phyloP scores from a whole-genome alignment of 2,888 invertebrate species.

The Portevinia maculata region DNA sequence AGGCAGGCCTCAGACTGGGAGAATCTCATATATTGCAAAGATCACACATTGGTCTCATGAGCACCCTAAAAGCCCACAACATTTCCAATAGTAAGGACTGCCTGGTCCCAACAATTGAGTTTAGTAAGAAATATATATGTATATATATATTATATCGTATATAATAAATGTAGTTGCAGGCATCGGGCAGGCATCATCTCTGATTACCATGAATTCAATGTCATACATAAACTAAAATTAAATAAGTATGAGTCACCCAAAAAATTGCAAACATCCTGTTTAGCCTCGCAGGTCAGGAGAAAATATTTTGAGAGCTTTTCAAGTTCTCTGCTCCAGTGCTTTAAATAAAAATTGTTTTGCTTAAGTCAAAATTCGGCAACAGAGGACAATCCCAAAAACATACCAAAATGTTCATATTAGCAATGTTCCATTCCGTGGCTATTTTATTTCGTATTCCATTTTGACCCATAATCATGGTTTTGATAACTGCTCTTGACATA shows the following conservation, averaged over 20 bases:
- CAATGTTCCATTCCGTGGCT: slow-evolving; percentile 71
- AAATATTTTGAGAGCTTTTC: slow-evolving; percentile 66
- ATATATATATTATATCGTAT: no score
- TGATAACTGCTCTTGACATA: slow-evolving; percentile 1
- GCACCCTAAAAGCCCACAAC: no score
- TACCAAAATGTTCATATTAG: slow-evolving; percentile 76
- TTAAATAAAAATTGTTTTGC: background rate
- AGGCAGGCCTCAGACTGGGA: no score
- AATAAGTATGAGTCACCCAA: slow-evolving; percentile 54
- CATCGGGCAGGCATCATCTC: no score
- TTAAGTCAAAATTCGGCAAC: background rate
- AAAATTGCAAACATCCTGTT: slow-evolving; percentile 68
- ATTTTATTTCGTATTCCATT: slow-evolving; percentile 76
- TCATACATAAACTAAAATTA: background rate
- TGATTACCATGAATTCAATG: no score
- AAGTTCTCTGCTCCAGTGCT: slow-evolving; percentile 76
- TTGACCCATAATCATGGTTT: slow-evolving; percentile 68
- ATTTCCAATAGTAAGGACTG: no score
- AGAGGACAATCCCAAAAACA: background rate
- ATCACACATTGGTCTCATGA: no score
- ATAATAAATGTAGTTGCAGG: no score
- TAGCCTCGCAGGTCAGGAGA: slow-evolving; percentile 57
- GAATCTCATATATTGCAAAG: no score
- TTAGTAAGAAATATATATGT: no score
- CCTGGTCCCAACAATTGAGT: no score